phyloP scores from a whole-genome alignment of 2,113 vertebrate genomes.

The Epinephelus lanceolatus region DNA sequence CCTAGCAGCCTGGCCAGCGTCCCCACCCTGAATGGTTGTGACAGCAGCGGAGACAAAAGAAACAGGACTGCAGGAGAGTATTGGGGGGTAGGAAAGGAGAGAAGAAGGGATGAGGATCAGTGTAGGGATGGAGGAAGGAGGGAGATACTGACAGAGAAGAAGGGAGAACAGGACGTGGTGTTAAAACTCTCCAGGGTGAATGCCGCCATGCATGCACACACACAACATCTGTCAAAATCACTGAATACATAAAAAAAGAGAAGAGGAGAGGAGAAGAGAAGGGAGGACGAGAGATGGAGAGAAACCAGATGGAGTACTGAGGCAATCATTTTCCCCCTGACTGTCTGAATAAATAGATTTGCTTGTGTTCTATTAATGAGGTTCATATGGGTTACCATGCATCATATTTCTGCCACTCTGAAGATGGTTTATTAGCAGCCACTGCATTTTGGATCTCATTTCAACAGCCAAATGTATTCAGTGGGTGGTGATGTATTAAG shows the following conservation, averaged over 20 bases:
- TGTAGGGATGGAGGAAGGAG: constrained; percentile 28
- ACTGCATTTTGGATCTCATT: constrained; percentile 76
- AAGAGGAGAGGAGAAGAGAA: constrained; percentile 8
- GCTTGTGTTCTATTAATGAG: constrained; percentile 82
- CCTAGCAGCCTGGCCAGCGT: constrained; percentile 50
- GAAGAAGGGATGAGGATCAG: constrained; percentile 11
- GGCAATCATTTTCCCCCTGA: constrained; percentile 74
- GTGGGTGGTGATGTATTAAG: constrained; percentile 73
- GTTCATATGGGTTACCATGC: constrained; percentile 76
- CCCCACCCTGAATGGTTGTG: constrained; percentile 70
- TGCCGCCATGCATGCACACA: constrained; percentile 13
- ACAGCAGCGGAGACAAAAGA: constrained; percentile 66
- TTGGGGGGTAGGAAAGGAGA: constrained; percentile 9
- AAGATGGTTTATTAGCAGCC: constrained; percentile 76
- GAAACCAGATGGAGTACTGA: constrained; percentile 66
- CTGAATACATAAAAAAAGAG: constrained; percentile 42
- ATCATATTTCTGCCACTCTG: constrained; percentile 75
- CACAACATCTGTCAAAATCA: constrained; percentile 54
- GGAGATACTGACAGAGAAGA: constrained; percentile 40
- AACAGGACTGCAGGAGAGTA: constrained; percentile 42
- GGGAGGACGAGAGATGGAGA: constrained; percentile 17
- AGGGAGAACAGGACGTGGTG: constrained; percentile 25
- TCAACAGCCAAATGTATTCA: constrained; percentile 73
- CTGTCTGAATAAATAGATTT: constrained; percentile 83
- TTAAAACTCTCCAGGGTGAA: constrained; percentile 54